Base-by-base conservation (phyloP, 2,888 invertebrate species). In the Nezara viridula region DNA sequence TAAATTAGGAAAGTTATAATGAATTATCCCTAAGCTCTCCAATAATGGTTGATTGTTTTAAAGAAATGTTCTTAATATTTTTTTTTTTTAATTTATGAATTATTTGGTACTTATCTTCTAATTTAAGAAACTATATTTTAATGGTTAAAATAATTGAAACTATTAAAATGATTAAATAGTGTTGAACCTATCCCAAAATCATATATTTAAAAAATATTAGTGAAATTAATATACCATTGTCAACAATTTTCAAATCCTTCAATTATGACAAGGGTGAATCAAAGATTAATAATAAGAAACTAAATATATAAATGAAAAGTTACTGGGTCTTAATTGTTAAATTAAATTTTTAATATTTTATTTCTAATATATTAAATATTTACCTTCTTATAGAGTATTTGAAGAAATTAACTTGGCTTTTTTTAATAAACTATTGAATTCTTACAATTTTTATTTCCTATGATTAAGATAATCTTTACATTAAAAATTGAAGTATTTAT, bases 1-100 rank as follows among this genome's bases (percentile, higher is more conserved):
- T n/a, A n/a, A n/a, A n/a, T 32, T 66, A 32, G 12, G 14, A 60
- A 66, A 7, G 6, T 66, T 32, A 66, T 66, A 6, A 32, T 66
- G 16, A 32, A 66, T 16, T 66, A 66, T 66, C 32, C 32, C 66
- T 66, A 66, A 66, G 32, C 66, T 66, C 66, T 66, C 66, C 66
- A 66, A 66, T 66, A 32, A 66, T 32, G 66, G 66, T 66, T 66
- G 3, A 60, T 60, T 2, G 12, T 60, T 27, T 60, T 14, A 32
- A 19, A 27, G n/a, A 27, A 27, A 60, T 60, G 5, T 60, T 60
- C 27, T 60, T 16, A 0, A 10, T 2, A 6, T 27, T n/a, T 9
- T 9, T 9, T 9, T 4, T 14, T 60, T n/a, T n/a, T 14, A 4
- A 60, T 60, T 9, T 14, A 55, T 50, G 50, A n/a, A 60, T 27